Base-by-base conservation (phyloP, 2,113 vertebrate genomes). In the Malurus alboscapulatus region DNA sequence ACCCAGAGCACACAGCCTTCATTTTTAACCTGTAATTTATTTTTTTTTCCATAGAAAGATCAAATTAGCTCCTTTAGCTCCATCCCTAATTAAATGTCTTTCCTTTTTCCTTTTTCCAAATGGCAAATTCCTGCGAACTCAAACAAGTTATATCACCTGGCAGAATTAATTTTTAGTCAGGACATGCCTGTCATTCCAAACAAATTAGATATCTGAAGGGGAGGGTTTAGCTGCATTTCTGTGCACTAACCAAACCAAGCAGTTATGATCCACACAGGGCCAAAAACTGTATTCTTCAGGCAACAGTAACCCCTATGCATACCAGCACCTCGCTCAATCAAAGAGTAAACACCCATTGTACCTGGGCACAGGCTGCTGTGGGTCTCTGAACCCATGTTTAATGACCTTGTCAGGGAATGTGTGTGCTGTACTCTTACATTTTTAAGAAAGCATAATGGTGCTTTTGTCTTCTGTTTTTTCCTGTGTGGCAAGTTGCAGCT, bases 121-220 rank as follows among this genome's bases (percentile, higher is more conserved):
- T 65, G 83, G 96, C 93, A 81, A 95, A 97, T 96, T 96, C 96
- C 95, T 97, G 85, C 96, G 44, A 95, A 97, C 96, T 97, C 94
- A 94, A 97, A 97, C 97, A 97, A 96, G 97, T 97, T 88, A 6
- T 96, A 96, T 96, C 94, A 93, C 95, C 94, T 82, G 94, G 86
- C 77, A 95, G 94, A 97, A 95, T 96, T 97, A 94, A 91, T 87
- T 96, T 96, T 97, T 77, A 94, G 97, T 97, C 91, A 86, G 94
- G 90, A 97, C 97, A 96, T 97, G 97, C 96, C 94, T 97, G 78
- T 97, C 96, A 96, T 97, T 97, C 97, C 97, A 96, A 97, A 95
- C 95, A 96, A 96, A 96, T 96, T 96, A 97, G 96, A 45, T 94
- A 84, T 95, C 92, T 89, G 94, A 95, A 96, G 93, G 90, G 92